Evolutionary conservation across 2,888 invertebrate species (phyloP).

Genomic region (Hecatera dysodea): DNA sequence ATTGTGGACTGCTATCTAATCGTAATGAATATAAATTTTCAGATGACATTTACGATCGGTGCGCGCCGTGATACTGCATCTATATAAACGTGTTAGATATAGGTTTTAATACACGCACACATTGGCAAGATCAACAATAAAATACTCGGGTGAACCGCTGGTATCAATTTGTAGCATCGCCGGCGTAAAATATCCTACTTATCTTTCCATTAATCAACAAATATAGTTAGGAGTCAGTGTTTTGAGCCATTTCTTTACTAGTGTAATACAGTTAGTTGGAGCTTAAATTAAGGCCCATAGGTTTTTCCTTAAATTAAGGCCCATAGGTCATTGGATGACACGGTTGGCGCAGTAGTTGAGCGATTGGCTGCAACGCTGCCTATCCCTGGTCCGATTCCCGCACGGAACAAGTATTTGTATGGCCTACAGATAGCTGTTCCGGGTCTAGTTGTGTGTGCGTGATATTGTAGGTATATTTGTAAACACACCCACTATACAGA

Average conservation of each 20-base stretch:
- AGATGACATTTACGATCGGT: conserved; percentile 90
- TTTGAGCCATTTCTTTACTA: conserved; percentile 61
- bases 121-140: conserved; percentile 75
- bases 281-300: too few relatives aligned
- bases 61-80: conserved; percentile 87
- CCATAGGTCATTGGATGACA: too few relatives aligned
- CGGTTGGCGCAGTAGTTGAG: too few relatives aligned
- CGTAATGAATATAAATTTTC: conserved; percentile 91
- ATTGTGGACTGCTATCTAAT: conserved; percentile 89
- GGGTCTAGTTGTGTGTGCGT: too few relatives aligned
- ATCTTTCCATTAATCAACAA: conserved; percentile 82
- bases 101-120: conserved; percentile 84
- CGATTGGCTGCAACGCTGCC: too few relatives aligned
- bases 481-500: too few relatives aligned
- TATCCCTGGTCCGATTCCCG: too few relatives aligned
- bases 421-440: too few relatives aligned
- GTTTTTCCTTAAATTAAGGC: too few relatives aligned
- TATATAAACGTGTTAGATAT: conserved; percentile 85
- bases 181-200: conserved; percentile 78
- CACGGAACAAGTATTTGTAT: too few relatives aligned
- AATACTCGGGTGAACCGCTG: conserved; percentile 73
- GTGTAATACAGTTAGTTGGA: conserved; percentile 16
- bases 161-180: conserved; percentile 84
- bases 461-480: too few relatives aligned
- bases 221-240: conserved; percentile 72